phyloP scores from a whole-genome alignment of 2,888 invertebrate species.

The Gerris lacustris region DNA sequence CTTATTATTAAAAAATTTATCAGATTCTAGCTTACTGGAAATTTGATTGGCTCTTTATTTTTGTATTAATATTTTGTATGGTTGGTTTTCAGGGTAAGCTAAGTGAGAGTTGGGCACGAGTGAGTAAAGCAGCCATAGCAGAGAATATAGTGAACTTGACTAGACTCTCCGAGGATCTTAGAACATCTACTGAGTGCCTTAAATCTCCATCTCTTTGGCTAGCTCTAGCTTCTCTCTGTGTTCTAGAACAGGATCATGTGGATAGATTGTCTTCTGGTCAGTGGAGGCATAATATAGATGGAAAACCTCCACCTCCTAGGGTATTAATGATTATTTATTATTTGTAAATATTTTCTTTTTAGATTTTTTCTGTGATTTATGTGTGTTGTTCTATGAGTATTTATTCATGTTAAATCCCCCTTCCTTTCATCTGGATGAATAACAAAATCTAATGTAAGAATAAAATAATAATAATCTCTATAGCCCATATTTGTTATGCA shows the following conservation, averaged over 20 bases:
- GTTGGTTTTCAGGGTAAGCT: slow-evolving; percentile 57
- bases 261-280: slow-evolving; percentile 66
- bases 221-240: slow-evolving; percentile 82
- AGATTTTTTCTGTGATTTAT: no score
- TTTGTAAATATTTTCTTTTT: neutral
- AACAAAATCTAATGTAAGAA: no score
- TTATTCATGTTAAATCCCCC: no score
- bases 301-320: slow-evolving; percentile 34
- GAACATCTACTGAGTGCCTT: slow-evolving; percentile 65
- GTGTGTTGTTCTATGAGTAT: no score
- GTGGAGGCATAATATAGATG: slow-evolving; percentile 51
- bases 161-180: slow-evolving; percentile 59
- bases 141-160: slow-evolving; percentile 75
- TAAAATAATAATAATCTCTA: no score
- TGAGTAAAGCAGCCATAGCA: slow-evolving; percentile 78
- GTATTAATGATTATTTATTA: slow-evolving; percentile 24
- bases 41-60: no score
- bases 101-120: slow-evolving; percentile 70
- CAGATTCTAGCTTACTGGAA: no score
- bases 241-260: slow-evolving; percentile 81
- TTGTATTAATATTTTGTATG: no score
- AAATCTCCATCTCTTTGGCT: slow-evolving; percentile 80
- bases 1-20: no score
- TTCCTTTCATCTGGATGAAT: no score
- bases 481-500: no score